Conservation (phyloP, 2,888 invertebrate genomes). For the Petrolisthes manimaculis region DNA sequence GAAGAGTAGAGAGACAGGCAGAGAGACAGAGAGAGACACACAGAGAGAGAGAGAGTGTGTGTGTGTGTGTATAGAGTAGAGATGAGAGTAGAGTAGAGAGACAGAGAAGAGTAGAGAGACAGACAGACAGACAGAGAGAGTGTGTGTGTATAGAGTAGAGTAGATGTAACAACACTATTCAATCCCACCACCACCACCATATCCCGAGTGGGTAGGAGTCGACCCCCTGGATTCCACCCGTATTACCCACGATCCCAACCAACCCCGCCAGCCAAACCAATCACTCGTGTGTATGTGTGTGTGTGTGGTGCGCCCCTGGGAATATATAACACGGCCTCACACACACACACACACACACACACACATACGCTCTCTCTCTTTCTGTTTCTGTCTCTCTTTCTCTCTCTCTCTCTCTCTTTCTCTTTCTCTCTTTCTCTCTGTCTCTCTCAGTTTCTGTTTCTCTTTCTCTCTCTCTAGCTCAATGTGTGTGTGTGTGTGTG, state of each 20-base stretch:
- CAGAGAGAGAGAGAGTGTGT: background rate
- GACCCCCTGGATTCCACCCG: too few relatives aligned
- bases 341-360: background rate
- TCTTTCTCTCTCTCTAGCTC: background rate
- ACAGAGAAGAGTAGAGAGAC: background rate
- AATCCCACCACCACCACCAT: too few relatives aligned
- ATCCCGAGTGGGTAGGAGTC: too few relatives aligned
- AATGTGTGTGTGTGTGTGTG: conserved; percentile 6
- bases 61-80: background rate
- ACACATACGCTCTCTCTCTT: background rate
- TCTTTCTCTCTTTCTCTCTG: background rate
- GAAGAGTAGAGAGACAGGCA: background rate
- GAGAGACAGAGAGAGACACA: conserved; percentile 4
- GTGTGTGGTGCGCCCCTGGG: too few relatives aligned
- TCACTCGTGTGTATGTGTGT: too few relatives aligned
- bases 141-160: too few relatives aligned
- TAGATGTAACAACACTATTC: too few relatives aligned
- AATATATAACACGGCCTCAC: too few relatives aligned
- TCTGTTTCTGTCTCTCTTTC: conserved; percentile 4
- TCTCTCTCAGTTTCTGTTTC: conserved; percentile 13
- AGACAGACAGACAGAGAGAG: conserved; percentile 9
- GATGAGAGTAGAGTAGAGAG: too few relatives aligned
- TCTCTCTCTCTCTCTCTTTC: background rate
- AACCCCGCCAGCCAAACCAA: too few relatives aligned
- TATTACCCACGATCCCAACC: too few relatives aligned